Evolutionary conservation across 2,888 invertebrate species (phyloP).

Genomic region (Cheilosia vernalis): DNA sequence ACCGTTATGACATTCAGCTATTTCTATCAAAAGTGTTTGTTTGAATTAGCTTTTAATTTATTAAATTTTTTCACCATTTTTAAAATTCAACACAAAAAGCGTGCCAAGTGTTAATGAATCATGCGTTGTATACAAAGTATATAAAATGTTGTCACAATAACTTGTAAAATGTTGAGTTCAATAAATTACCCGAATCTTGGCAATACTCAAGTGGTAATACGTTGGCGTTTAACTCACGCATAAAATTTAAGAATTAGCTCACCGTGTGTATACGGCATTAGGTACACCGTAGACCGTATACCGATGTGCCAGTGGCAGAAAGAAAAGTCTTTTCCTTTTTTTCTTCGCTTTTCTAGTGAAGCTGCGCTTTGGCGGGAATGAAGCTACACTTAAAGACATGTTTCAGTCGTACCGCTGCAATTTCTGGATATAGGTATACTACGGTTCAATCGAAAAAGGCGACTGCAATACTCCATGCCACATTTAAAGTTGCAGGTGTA

Average conservation of each 20-base stretch:
- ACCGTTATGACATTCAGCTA: constrained; percentile 12
- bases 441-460: not conserved
- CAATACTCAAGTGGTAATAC: constrained; percentile 25
- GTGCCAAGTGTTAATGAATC: constrained; percentile 69
- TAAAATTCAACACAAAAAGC: constrained; percentile 17
- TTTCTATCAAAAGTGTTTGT: not conserved
- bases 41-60: not conserved
- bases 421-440: not conserved
- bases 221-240: constrained; percentile 45
- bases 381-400: no score
- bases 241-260: constrained; percentile 33
- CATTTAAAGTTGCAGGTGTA: constrained; percentile 5
- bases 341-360: no score
- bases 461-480: not conserved
- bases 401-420: not conserved
- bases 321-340: no score
- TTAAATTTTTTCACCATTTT: not conserved
- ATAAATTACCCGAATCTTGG: constrained; percentile 69
- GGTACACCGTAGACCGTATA: not conserved
- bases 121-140: constrained; percentile 42
- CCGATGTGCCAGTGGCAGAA: no score
- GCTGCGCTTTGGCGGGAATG: no score
- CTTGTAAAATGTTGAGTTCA: constrained; percentile 27
- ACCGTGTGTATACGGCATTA: not conserved
- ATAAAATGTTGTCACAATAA: constrained; percentile 41